Base-by-base conservation (phyloP, 2,888 invertebrate species). In the Panzeria rudis region DNA sequence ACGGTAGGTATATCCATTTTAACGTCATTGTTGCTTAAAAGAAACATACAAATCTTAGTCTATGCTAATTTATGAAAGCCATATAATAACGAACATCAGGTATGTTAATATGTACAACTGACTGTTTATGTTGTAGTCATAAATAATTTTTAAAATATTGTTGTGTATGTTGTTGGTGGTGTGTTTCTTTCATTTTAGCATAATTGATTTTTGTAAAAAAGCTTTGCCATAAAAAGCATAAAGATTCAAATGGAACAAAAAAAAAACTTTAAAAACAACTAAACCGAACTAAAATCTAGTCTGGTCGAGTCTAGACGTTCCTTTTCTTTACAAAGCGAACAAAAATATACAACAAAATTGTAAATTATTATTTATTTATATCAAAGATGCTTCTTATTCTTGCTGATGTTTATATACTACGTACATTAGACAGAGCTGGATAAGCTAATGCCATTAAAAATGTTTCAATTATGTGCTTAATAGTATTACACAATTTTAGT, bases 301-400 rank as follows among this genome's bases (percentile, higher is more conserved):
- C 68, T 78, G 62, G 72, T 47, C 77, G 68, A 81, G 85, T 82
- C 85, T 82, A 78, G 78, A 75, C 78, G 38, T 72, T 75, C 62
- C 56, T 78, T 81, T 29, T 59, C 47, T 82, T 54, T 69, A 66
- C 76, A 71, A 76, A 59, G 29, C 52, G 64, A 80, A 44, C 35
- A 56, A n/a, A 83, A 72, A 66, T 44, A n/a, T 77, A 29, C 0
- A 20, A 73, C 29, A 71, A 84, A 81, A 77, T 81, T 75, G 44
- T 78, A 82, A 82, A 78, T 75, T 69, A 81, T 77, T 81, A 54
- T 68, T 62, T 71, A 35, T 78, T 38, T 72, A 41, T 52, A 61
- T 61, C 32, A 47, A 59, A 23, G 47, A 32, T 47, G 11, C 54
- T 68, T 11, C 4, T 61, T 62, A 11, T 61, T 62, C 32, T 62